Base-by-base conservation (phyloP, 2,113 vertebrate species). In the Misgurnus anguillicaudatus region DNA sequence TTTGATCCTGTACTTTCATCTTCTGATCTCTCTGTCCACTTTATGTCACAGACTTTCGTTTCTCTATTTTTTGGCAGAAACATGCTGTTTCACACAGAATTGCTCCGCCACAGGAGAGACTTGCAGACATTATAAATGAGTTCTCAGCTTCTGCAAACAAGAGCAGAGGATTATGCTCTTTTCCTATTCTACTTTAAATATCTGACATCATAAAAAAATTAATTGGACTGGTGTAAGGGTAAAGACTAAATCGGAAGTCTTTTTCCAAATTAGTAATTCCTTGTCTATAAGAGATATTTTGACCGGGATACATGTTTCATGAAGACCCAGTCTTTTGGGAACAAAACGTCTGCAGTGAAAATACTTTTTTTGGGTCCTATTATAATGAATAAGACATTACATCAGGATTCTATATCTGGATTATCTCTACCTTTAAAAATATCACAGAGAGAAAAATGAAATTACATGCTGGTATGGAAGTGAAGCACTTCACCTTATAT, bases 311-410 rank as follows among this genome's bases (percentile, higher is more conserved):
- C 16, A 38, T 8, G 74, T 48, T 24, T 31, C 21, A 24, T 21
- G 61, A 63, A 63, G 19, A 75, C n/a, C 17, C 16, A 24, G 63
- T n/a, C 10, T 48, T 24, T 24, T 48, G 57, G 19, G 60, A 70
- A 13, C 17, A 70, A 62, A 62, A 10, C 11, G 58, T 70, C 17
- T 41, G 19, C 41, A 55, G n/a, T 14, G 39, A 5, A 71, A 71
- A 53, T 38, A 39, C 8, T n/a, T 55, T 70, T 69, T 14, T 13
- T 69, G 31, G 24, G 17, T 55, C 9, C 48, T 57, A 55, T n/a
- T 70, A 61, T 55, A 60, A 60, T 45, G 45, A n/a, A n/a, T 10
- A 69, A 14, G 19, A 13, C 47, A 70, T 70, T 70, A 48, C 13
- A 48, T 68, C 6, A n/a, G 48, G 17, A 19, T 14, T 24, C 39